A percentile compares a stretch with the other conserved stretches of the same genome.
These are phyloP conservation scores for Rousettus madagascariensis DNA, from an alignment of 2,797 vertebrate species.

Conservation along the genomic window DNA sequence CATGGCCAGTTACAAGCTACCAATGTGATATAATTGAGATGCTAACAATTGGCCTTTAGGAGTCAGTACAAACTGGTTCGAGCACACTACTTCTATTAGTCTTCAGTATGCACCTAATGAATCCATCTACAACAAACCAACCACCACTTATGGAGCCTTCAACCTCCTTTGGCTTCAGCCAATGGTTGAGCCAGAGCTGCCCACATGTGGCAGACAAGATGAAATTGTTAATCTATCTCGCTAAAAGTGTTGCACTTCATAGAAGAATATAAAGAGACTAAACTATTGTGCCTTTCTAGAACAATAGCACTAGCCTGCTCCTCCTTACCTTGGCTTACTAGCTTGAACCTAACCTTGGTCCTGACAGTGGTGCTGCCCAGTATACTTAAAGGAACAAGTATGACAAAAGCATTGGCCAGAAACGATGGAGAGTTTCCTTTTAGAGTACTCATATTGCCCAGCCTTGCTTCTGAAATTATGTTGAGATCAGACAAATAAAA, in stretches of 20 bases:
- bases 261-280: neutral
- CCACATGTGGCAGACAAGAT: neutral
- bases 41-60: neutral
- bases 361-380: neutral
- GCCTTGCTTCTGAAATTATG: neutral
- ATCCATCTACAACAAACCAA: neutral
- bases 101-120: neutral
- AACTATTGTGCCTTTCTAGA: neutral
- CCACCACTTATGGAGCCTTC: neutral
- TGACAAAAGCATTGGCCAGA: neutral
- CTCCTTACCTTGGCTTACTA: neutral
- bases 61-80: neutral
- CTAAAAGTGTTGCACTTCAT: neutral
- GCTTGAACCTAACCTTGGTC: neutral
- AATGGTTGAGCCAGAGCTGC: neutral
- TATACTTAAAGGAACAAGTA: neutral
- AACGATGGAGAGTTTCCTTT: neutral
- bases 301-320: neutral
- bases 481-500: neutral
- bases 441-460: neutral
- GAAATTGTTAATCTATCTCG: neutral
- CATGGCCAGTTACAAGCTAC: neutral
- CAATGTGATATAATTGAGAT: neutral
- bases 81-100: neutral
- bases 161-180: neutral